phyloP scores from a whole-genome alignment of 2,797 vertebrate species.

The Sebastes cheni region DNA sequence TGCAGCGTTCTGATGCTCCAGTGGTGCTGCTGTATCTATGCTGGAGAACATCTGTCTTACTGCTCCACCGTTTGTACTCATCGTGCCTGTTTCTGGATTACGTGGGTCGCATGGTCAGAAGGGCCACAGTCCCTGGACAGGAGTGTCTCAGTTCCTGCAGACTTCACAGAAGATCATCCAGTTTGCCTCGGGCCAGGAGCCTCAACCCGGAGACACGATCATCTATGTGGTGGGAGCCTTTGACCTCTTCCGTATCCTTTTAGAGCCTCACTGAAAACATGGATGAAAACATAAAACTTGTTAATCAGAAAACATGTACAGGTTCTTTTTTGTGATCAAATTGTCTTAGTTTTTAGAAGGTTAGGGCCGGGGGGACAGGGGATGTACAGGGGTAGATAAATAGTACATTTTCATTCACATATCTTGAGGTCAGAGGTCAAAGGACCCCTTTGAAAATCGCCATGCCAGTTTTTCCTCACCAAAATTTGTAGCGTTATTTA shows the following conservation, averaged over 20 bases:
- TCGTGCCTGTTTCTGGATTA: constrained; percentile 44
- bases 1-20: not conserved
- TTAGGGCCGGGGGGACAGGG: too few species aligned
- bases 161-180: constrained; percentile 99
- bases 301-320: constrained; percentile 27
- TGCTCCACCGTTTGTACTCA: constrained; percentile 15
- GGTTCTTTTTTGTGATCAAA: not conserved
- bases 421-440: too few species aligned
- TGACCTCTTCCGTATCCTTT: constrained; percentile 97
- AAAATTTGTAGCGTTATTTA: too few species aligned
- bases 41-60: not conserved
- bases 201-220: constrained; percentile 91
- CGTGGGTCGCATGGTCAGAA: constrained; percentile 81
- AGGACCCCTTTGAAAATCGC: too few species aligned
- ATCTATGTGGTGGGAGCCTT: constrained; percentile 98
- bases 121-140: constrained; percentile 95
- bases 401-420: too few species aligned
- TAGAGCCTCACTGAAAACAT: not conserved
- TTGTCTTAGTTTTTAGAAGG: too few species aligned
- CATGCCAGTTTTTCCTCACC: too few species aligned
- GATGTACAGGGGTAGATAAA: too few species aligned
- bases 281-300: not conserved
- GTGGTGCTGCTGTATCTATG: not conserved
- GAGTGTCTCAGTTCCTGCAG: constrained; percentile 98
- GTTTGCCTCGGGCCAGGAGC: constrained; percentile 97